Evolutionary conservation across 2,113 vertebrate genomes (phyloP), one percentile per base, ranked within the genome.

Genomic region (Paedocypris sp.): DNA sequence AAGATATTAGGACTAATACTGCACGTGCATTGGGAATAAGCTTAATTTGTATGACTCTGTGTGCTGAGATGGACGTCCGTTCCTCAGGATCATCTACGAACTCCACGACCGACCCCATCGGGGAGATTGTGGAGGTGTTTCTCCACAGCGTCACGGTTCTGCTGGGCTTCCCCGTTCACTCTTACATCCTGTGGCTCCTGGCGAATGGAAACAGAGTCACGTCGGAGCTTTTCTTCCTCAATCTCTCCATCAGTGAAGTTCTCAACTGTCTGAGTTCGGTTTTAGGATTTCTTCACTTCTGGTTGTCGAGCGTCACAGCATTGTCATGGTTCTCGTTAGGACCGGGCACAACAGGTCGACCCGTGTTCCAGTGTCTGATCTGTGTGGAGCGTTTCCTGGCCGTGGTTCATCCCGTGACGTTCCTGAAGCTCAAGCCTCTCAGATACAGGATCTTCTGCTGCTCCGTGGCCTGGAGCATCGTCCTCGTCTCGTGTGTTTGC

Each of bases 371-470:
- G 15, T 16, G 46, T 49, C 26, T 49, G 26, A 43, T 54, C 1
- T 49, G 47, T 50, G 47, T 50, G 9, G 47, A 50, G 26, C 47
- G 28, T 50, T 50, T 12, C 10, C 47, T 50, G 26, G 47, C 47
- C 12, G 48, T 50, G 48, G 48, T 50, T 31, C 28, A 48, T 48
- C 58, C 64, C 18, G 13, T 67, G 12, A 47, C 18, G 41, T 61
- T 48, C 16, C 42, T 61, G 16, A 67, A 54, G 43, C 61, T 5
- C 41, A 67, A 61, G 48, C 57, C 58, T 28, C 49, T 48, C 6
- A 18, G 51, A 50, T 50, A 50, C 20, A 31, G 48, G 19, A 16
- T 33, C 9, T 19, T 50, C 29, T 50, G 29, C 29, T 20, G 29
- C 7, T 6, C 16, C 3, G 3, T 0, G 1, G 28, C 15, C 18